These are phyloP conservation scores for Rhorus exstirpatorius DNA, from an alignment of 2,888 invertebrate genomes.

Conservation along the genomic window DNA sequence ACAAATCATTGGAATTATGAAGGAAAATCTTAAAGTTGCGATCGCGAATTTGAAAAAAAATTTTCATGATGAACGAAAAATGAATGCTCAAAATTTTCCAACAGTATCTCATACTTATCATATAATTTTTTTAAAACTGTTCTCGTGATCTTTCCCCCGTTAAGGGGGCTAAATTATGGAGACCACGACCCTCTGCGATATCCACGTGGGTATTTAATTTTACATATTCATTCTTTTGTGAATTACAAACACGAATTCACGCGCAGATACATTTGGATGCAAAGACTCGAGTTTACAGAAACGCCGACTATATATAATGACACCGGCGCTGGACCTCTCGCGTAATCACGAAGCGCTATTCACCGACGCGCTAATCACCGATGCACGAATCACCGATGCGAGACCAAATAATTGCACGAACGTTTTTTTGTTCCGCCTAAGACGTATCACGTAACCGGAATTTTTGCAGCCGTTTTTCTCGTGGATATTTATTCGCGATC, in stretches of 20 bases:
- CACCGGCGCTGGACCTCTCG: not conserved
- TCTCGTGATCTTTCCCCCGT: too few species aligned
- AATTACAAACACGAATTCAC: conserved; percentile 4
- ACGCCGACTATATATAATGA: conserved; percentile 11
- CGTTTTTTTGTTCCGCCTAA: conserved; percentile 56
- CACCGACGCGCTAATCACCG: not conserved
- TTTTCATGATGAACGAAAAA: too few species aligned
- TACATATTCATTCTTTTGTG: not conserved
- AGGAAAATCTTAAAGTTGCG: too few species aligned
- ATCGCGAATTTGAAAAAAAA: too few species aligned
- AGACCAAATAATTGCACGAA: not conserved
- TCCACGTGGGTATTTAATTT: not conserved
- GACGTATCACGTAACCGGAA: conserved; percentile 48
- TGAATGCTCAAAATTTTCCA: too few species aligned
- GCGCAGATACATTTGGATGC: not conserved
- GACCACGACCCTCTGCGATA: not conserved
- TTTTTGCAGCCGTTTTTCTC: conserved; percentile 11
- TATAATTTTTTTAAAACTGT: too few species aligned
- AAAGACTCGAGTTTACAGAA: not conserved
- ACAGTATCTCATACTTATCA: too few species aligned
- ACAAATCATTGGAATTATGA: too few species aligned
- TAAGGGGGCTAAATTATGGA: not conserved
- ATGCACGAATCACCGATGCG: not conserved
- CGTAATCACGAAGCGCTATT: conserved; percentile 26
- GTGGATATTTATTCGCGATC: not conserved